Evolutionary conservation across 2,113 vertebrate species (phyloP), one percentile per base, ranked within the genome.

Genomic region (Brachyhypopomus gauderio): DNA sequence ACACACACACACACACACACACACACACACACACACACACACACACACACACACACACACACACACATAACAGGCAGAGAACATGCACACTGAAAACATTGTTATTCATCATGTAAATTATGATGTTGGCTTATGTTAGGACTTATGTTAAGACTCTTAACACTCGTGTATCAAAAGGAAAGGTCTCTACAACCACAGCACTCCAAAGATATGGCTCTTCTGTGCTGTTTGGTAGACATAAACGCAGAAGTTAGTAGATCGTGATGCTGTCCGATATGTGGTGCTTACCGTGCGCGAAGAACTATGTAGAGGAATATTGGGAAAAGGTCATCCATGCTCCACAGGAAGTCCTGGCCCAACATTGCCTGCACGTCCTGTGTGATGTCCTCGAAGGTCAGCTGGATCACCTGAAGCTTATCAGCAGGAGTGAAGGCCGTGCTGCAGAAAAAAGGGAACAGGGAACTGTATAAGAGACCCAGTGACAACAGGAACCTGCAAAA

Each of bases 251-350:
- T 59, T 25, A 14, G 58, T 1, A 19, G 16, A 72, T 45, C 19
- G 1, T n/a, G 2, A 80, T 1, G 4, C 17, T 38, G 6, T 8
- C 4, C 25, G 20, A 20, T 38, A 22, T 52, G 3, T 20, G 56
- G 74, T 17, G 14, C 67, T 22, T 86, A 98, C 98, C 96, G 96
- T 66, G 98, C 96, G 87, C 98, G 94, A 41, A 98, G 92, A 83
- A 98, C 97, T 88, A 99, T 95, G 17, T 97, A 99, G n/a, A 99
- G 93, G 91, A 98, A 99, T 79, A 98, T 95, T 1, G 97, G 97
- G 85, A 99, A 96, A 78, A 99, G 92, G 85, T 99, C 97, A 79
- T 99, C 98, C 98, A 99, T 99, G 87, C 96, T 98, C 97, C 97
- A 99, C 78, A 98, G 84, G 88, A 98, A 98, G 86, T 95, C 93